Evolutionary conservation across 2,797 vertebrate species (phyloP).

Genomic region (Aphelocoma californica): DNA sequence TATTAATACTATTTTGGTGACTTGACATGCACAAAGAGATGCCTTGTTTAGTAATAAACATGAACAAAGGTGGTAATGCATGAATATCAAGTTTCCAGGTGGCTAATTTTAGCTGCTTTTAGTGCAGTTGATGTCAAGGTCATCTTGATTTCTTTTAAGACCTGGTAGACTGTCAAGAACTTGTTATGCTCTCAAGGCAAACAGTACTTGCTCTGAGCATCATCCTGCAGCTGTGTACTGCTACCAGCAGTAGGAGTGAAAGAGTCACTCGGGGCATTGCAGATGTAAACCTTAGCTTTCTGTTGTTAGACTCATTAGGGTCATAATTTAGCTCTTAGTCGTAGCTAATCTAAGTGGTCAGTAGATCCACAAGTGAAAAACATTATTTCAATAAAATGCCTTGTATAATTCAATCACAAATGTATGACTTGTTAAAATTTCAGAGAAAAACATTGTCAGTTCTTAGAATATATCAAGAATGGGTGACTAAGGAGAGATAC

Average conservation of each 20-base stretch:
- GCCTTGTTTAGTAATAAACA: not conserved
- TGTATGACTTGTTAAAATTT: not conserved
- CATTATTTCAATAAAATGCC: not conserved
- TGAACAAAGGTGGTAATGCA: not conserved
- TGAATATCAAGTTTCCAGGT: conserved; percentile 14
- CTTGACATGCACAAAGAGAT: not conserved
- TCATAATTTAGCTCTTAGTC: not conserved
- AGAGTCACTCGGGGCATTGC: not conserved
- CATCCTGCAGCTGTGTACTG: not conserved
- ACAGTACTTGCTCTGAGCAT: not conserved
- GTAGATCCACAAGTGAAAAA: not conserved
- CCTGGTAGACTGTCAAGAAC: not conserved
- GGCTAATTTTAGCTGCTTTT: conserved; percentile 27
- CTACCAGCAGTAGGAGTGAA: not conserved
- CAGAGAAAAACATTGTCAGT: not conserved
- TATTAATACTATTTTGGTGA: not conserved
- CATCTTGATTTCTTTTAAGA: not conserved
- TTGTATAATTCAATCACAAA: not conserved
- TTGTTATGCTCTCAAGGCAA: not conserved
- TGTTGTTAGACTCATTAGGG: not conserved
- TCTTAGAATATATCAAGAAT: not conserved
- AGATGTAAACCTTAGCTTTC: not conserved
- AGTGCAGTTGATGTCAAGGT: not conserved
- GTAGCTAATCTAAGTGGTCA: not conserved
- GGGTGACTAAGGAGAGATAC: not conserved